phyloP scores from a whole-genome alignment of 2,113 vertebrate genomes.

The Bolborhynchus lineola region DNA sequence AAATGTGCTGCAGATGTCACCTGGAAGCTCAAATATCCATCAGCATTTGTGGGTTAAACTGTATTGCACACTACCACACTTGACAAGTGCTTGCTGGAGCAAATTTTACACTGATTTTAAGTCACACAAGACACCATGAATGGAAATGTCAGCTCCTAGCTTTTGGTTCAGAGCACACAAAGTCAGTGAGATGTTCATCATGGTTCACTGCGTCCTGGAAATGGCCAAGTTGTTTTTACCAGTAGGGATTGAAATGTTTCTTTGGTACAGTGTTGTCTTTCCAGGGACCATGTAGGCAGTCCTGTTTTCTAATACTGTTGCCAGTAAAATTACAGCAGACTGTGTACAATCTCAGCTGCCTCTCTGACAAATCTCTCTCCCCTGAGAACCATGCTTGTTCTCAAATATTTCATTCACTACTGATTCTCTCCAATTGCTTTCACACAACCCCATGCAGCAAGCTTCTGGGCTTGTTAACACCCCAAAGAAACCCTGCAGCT shows the following conservation, averaged over 20 bases:
- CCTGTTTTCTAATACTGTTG: neutral
- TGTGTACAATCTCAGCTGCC: neutral
- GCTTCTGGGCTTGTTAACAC: neutral
- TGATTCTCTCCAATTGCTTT: neutral
- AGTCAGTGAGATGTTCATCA: neutral
- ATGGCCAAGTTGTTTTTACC: neutral
- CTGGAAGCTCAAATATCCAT: neutral
- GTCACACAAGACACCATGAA: neutral
- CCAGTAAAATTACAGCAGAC: neutral
- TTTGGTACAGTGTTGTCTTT: neutral
- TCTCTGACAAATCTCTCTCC: neutral
- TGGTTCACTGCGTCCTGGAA: neutral
- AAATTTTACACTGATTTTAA: neutral
- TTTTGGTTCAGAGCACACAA: neutral
- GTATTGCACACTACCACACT: neutral
- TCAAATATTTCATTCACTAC: neutral
- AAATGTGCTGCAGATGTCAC: neutral
- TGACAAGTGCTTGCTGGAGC: neutral
- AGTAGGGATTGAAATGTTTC: neutral
- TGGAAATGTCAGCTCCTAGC: neutral
- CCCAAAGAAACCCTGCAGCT: neutral
- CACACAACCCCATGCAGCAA: neutral
- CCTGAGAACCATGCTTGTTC: neutral
- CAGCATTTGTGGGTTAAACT: neutral
- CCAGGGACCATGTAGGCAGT: neutral